Base-by-base conservation (phyloP, 2,113 vertebrate species). In the Pyxicephalus adspersus region DNA sequence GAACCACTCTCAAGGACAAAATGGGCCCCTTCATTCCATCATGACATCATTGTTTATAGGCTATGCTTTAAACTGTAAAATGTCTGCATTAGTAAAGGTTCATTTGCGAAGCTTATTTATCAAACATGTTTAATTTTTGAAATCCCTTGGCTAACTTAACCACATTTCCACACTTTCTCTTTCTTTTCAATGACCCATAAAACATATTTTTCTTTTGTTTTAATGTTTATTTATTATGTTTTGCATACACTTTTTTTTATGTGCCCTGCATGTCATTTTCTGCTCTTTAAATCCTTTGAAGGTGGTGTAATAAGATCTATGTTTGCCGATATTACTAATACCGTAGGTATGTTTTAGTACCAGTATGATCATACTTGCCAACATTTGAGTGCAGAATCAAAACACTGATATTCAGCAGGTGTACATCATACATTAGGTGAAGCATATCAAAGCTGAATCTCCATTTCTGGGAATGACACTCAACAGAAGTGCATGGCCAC, bases 51-150 rank as follows among this genome's bases (percentile, higher is more conserved):
- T 82, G 80, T 82, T 75, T 82, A 82, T 65, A 75, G 61, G 57
- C 63, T 61, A 45, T 52, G 34, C 23, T 64, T 72, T 73, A 64
- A 72, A 66, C 29, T 75, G 50, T 58, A 82, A 82, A 55, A 82
- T 82, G 71, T 82, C 64, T 82, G 61, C 70, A 75, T 82, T 82
- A 82, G 80, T 75, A 66, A 75, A 82, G 80, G 80, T 74, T 82
- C 80, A 82, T 38, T 75, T 75, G 23, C 80, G 38, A 26, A 66
- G 80, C 11, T 20, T 28, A 79, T 70, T 70, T 70, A 79, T 79
- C 19, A 60, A 70, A 70, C 31, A 61, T 8, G 72, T 82, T 82
- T 82, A 82, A 52, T 58, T 66, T n/a, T 82, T 55, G 61, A 58
- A 75, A 29, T 82, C 71, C 67, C 50, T 58, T 58, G 80, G 50